A percentile compares a stretch with the other conserved stretches of the same genome.
Conservation (phyloP, 2,888 invertebrate species). For the Cylloceria caligata region DNA sequence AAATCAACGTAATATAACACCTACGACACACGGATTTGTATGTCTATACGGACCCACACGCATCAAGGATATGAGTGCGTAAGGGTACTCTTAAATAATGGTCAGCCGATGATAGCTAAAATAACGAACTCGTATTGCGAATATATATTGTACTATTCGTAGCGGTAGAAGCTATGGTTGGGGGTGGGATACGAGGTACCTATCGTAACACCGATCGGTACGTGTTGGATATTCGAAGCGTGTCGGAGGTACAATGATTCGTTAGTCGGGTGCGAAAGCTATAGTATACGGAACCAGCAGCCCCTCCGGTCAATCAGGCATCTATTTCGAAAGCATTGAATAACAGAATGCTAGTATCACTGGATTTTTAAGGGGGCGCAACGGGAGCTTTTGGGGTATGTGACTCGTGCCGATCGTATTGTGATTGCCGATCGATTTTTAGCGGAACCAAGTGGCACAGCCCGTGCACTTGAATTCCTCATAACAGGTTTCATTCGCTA, state of each 20-base stretch:
- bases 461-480: slow-evolving; percentile 3
- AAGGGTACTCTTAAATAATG: background rate
- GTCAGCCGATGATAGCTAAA: background rate
- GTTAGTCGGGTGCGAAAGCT: slow-evolving; percentile 57
- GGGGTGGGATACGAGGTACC: slow-evolving; percentile 29
- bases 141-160: slow-evolving; percentile 1
- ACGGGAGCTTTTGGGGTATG: background rate
- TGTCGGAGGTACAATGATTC: slow-evolving; percentile 70
- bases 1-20: too few species aligned
- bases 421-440: slow-evolving; percentile 48
- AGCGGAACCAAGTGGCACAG: slow-evolving; percentile 1
- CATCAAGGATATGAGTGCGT: background rate
- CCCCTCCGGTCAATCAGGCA: slow-evolving; percentile 64
- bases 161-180: background rate
- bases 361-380: slow-evolving; percentile 34
- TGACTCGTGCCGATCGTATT: slow-evolving; percentile 44
- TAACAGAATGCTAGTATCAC: slow-evolving; percentile 63
- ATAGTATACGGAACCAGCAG: background rate
- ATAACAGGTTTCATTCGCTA: background rate
- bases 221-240: slow-evolving; percentile 67
- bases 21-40: too few species aligned
- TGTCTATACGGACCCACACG: too few species aligned
- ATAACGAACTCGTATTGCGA: slow-evolving; percentile 23
- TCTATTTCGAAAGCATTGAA: slow-evolving; percentile 66
- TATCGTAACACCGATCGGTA: slow-evolving; percentile 64